A percentile compares a stretch with the other conserved stretches of the same genome.
Evolutionary conservation across 2,888 invertebrate species (phyloP).

Genomic region (Poecilus cupreus): DNA sequence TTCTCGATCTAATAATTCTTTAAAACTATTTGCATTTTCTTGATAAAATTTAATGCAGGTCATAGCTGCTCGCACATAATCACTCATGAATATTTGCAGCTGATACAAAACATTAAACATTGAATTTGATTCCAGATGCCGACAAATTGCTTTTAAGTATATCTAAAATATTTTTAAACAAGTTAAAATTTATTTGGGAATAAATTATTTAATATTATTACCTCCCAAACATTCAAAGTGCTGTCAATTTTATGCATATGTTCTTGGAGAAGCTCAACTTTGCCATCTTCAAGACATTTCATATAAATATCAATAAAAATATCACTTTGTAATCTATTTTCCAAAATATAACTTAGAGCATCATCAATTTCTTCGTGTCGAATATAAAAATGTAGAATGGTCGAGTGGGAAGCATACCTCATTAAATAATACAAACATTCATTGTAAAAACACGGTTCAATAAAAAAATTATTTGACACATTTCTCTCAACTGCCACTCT

Average conservation of each 20-base stretch:
- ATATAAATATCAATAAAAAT: constrained; percentile 85
- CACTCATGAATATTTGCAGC: constrained; percentile 82
- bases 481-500: constrained; percentile 59
- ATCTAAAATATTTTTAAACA: constrained; percentile 70
- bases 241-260: constrained; percentile 80
- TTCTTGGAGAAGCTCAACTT: constrained; percentile 77
- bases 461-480: constrained; percentile 62
- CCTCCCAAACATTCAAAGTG: constrained; percentile 82
- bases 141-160: constrained; percentile 82
- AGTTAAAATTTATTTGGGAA: constrained; percentile 57
- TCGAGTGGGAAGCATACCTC: constrained; percentile 85
- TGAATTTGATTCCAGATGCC: constrained; percentile 81
- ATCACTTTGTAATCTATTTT: constrained; percentile 81
- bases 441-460: constrained; percentile 79
- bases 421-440: constrained; percentile 89
- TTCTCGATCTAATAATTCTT: constrained; percentile 75
- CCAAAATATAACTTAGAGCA: constrained; percentile 82
- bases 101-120: constrained; percentile 84
- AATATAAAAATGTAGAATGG: constrained; percentile 85
- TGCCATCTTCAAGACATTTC: constrained; percentile 80
- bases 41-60: constrained; percentile 86
- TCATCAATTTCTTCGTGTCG: constrained; percentile 82
- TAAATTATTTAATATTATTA: constrained; percentile 65
- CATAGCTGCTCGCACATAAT: constrained; percentile 85
- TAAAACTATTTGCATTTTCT: constrained; percentile 76